These are phyloP conservation scores for Dinoponera quadriceps DNA, from an alignment of 1,140 invertebrate species.

Conservation along the genomic window DNA sequence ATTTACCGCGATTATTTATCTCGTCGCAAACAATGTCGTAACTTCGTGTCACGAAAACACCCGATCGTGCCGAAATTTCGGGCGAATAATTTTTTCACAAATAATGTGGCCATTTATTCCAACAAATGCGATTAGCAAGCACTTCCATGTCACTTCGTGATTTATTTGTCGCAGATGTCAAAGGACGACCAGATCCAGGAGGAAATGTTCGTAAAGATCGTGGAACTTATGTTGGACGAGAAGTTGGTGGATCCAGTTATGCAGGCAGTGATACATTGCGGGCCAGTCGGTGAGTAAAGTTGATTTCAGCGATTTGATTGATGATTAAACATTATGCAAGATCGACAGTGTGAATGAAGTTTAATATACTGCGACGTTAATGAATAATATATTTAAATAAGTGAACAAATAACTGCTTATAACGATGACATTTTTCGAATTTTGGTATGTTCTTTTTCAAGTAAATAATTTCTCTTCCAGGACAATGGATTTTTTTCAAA, in stretches of 20 bases:
- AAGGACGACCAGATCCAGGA: constrained; percentile 49
- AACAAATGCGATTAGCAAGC: background rate
- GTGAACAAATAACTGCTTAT: too few species aligned
- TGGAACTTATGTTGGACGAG: background rate
- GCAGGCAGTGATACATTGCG: background rate
- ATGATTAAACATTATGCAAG: background rate
- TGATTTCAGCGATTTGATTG: background rate
- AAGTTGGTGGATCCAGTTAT: background rate
- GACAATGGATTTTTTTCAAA: too few species aligned
- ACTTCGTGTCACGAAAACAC: too few species aligned
- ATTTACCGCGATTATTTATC: too few species aligned
- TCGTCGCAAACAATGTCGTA: too few species aligned
- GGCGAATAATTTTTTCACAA: too few species aligned
- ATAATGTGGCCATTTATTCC: background rate
- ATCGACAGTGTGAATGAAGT: background rate
- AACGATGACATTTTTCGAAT: too few species aligned
- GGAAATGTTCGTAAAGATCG: background rate
- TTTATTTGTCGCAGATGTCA: constrained; percentile 35
- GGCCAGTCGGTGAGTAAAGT: background rate
- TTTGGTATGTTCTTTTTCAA: too few species aligned
- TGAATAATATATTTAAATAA: too few species aligned
- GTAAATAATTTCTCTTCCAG: too few species aligned
- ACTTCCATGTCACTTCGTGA: background rate
- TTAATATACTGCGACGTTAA: background rate
- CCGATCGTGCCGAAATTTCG: too few species aligned